Conservation (phyloP, 1,140 invertebrate species). For the Drosophila kanapiae region DNA sequence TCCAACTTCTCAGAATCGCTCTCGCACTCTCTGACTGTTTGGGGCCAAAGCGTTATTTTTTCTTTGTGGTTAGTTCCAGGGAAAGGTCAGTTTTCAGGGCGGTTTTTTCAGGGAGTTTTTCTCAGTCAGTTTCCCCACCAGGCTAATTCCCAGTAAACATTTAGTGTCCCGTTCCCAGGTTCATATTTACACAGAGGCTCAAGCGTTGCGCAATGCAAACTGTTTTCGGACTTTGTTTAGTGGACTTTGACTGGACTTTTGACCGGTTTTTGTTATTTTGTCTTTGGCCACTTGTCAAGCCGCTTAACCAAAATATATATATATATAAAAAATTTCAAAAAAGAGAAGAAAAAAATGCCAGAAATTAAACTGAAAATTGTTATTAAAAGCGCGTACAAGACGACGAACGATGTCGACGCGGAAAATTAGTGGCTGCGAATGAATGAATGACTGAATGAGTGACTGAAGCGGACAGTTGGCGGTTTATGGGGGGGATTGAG, state of each 20-base stretch:
- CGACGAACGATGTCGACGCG: conserved; percentile 78
- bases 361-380: conserved; percentile 73
- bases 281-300: conserved; percentile 50
- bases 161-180: conserved; percentile 21
- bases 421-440: conserved; percentile 61
- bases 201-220: conserved; percentile 51
- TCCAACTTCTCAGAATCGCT: conserved; percentile 33
- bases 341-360: conserved; percentile 23
- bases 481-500: conserved; percentile 32
- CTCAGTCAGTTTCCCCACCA: neutral
- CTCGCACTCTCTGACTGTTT: neutral
- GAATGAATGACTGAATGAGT: conserved; percentile 57
- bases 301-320: conserved; percentile 32
- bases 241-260: conserved; percentile 42
- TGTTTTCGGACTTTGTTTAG: conserved; percentile 21
- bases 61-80: conserved; percentile 9
- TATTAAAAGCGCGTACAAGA: conserved; percentile 72
- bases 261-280: conserved; percentile 37
- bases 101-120: conserved; percentile 11
- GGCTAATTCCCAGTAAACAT: conserved; percentile 27
- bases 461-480: conserved; percentile 32
- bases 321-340: conserved; percentile 5
- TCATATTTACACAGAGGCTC: conserved; percentile 30
- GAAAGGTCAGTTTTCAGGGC: conserved; percentile 48
- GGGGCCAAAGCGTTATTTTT: conserved; percentile 5